Percentiles rank a stretch among this genome's conserved stretches.
phyloP scores from a whole-genome alignment of 2,113 vertebrate species.

The Narcine bancroftii region DNA sequence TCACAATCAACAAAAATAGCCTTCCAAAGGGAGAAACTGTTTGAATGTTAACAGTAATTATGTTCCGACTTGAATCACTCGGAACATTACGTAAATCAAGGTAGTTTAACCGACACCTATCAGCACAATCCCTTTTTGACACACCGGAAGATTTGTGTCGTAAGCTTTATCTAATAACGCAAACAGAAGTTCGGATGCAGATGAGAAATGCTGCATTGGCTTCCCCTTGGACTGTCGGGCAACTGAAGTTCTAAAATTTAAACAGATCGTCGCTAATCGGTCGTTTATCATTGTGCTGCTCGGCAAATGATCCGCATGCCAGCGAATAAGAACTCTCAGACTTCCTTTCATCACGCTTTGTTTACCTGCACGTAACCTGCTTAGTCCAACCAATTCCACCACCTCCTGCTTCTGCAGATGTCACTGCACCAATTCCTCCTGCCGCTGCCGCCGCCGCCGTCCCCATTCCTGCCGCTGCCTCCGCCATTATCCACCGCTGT shows the following conservation, averaged over 20 bases:
- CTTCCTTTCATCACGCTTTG: too few relatives aligned
- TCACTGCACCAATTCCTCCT: conserved; percentile 41
- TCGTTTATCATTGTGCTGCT: not conserved
- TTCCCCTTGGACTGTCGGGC: too few relatives aligned
- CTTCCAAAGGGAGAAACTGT: not conserved
- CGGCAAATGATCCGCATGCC: not conserved
- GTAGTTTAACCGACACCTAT: not conserved
- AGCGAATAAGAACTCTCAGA: not conserved
- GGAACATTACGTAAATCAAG: not conserved
- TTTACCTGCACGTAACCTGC: conserved; percentile 63
- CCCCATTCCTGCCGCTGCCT: conserved; percentile 59
- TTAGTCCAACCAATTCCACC: conserved; percentile 57
- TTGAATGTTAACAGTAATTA: not conserved
- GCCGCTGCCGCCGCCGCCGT: conserved; percentile 50
- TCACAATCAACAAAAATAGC: not conserved
- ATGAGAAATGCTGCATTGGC: not conserved
- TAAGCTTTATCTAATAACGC: not conserved
- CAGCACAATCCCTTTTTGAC: not conserved
- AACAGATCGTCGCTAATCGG: not conserved
- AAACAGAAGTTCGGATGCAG: not conserved
- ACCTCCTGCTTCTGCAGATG: conserved; percentile 44
- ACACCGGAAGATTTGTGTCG: not conserved
- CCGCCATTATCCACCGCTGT: conserved; percentile 61
- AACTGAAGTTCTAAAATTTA: not conserved
- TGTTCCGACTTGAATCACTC: not conserved